Conservation (phyloP, 2,113 vertebrate genomes). For the Paraplagusia blochii region DNA sequence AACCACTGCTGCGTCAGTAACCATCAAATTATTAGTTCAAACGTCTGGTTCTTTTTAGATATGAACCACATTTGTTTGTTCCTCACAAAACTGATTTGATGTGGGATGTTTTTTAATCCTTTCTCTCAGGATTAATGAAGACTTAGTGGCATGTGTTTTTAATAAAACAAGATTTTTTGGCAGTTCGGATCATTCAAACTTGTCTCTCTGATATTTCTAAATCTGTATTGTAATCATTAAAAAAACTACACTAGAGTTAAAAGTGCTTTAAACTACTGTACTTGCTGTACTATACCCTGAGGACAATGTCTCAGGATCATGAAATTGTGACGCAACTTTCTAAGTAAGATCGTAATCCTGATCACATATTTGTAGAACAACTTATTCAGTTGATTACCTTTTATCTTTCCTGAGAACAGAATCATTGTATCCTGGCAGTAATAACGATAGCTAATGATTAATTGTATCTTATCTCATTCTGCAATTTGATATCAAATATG, state of each 20-base stretch:
- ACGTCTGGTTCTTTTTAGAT: conserved; percentile 35
- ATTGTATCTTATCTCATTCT: background rate
- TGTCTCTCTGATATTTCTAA: no score
- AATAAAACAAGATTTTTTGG: no score
- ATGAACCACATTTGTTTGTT: conserved; percentile 13
- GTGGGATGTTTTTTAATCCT: no score
- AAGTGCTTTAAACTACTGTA: no score
- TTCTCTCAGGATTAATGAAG: no score
- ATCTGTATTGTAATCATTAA: no score
- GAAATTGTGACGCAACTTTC: background rate
- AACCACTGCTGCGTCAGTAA: conserved; percentile 62
- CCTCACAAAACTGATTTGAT: background rate
- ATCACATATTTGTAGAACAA: conserved; percentile 10
- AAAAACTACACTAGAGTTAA: no score
- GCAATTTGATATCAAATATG: background rate
- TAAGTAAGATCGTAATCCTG: background rate
- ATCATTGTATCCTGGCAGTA: conserved; percentile 2
- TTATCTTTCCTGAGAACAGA: background rate
- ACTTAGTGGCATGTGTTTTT: no score
- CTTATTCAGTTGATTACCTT: conserved; percentile 1
- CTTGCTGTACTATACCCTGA: no score
- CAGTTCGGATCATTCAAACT: no score
- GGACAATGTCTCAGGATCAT: no score
- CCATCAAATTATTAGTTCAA: conserved; percentile 53
- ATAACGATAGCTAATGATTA: no score